Percentiles rank a stretch among this genome's conserved stretches.
These are phyloP conservation scores for Streptopelia turtur DNA, from an alignment of 2,797 vertebrate species.

Conservation along the genomic window DNA sequence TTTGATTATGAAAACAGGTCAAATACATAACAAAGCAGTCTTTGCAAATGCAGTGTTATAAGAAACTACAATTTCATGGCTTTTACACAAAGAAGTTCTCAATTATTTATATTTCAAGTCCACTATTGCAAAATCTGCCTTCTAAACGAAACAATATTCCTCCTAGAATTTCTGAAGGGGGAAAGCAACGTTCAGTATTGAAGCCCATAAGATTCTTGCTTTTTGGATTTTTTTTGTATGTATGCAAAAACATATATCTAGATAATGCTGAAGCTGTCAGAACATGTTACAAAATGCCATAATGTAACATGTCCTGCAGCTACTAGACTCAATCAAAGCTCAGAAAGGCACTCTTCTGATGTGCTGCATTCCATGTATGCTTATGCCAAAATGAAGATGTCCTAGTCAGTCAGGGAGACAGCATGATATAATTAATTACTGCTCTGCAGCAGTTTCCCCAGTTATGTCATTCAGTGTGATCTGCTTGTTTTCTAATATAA, in stretches of 20 bases:
- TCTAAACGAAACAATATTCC: slow-evolving; percentile 63
- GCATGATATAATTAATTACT: slow-evolving; percentile 13
- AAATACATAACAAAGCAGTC: slow-evolving; percentile 11
- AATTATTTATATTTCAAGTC: slow-evolving; percentile 69
- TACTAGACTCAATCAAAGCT: slow-evolving; percentile 23
- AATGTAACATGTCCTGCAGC: slow-evolving; percentile 31
- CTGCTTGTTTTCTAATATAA: not conserved
- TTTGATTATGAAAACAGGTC: slow-evolving; percentile 37
- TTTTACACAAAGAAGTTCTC: slow-evolving; percentile 54
- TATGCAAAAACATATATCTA: slow-evolving; percentile 49
- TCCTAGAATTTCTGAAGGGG: slow-evolving; percentile 51
- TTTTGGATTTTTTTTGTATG: not conserved
- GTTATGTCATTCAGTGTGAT: not conserved
- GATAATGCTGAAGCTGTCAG: slow-evolving; percentile 55
- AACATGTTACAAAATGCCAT: slow-evolving; percentile 14
- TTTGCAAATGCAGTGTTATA: not conserved
- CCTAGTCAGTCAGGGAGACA: not conserved
- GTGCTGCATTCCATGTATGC: not conserved
- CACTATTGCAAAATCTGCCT: slow-evolving; percentile 51
- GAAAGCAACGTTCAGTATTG: slow-evolving; percentile 58
- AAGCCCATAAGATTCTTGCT: slow-evolving; percentile 51
- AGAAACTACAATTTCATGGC: slow-evolving; percentile 32
- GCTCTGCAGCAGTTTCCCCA: not conserved
- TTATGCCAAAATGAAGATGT: slow-evolving; percentile 3
- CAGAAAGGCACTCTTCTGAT: slow-evolving; percentile 48